phyloP scores from a whole-genome alignment of 2,113 vertebrate species.

The Chaetura pelagica region DNA sequence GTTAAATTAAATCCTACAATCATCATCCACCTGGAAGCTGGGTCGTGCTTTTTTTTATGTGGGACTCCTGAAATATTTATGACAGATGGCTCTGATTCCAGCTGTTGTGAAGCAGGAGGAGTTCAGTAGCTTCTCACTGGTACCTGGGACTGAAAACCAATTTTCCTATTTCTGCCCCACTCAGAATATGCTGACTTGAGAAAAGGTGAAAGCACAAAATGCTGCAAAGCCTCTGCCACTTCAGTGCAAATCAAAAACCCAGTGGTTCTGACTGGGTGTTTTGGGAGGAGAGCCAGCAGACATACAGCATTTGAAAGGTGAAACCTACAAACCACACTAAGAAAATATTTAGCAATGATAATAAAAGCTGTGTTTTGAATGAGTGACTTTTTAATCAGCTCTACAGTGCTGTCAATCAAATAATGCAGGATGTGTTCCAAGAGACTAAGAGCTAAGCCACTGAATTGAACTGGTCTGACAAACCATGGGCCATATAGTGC shows the following conservation, averaged over 20 bases:
- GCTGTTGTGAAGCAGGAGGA: background rate
- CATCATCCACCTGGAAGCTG: background rate
- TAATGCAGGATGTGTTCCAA: background rate
- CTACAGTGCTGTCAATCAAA: slow-evolving; percentile 46
- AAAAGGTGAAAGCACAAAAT: background rate
- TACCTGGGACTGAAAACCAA: background rate
- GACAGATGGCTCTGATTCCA: background rate
- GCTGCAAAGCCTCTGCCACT: background rate
- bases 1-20: background rate
- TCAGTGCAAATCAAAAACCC: background rate
- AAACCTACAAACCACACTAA: slow-evolving; percentile 23
- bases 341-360: slow-evolving; percentile 66
- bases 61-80: background rate
- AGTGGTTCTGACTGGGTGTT: background rate
- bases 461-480: background rate
- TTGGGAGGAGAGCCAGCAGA: slow-evolving; percentile 28
- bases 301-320: slow-evolving; percentile 39
- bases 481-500: background rate
- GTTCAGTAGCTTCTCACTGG: background rate
- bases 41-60: background rate
- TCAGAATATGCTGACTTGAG: background rate
- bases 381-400: slow-evolving; percentile 65
- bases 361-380: slow-evolving; percentile 64
- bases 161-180: background rate
- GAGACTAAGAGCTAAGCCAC: slow-evolving; percentile 1